Evolutionary conservation across 2,888 invertebrate species (phyloP).

Genomic region (Cartodere bifasciata): DNA sequence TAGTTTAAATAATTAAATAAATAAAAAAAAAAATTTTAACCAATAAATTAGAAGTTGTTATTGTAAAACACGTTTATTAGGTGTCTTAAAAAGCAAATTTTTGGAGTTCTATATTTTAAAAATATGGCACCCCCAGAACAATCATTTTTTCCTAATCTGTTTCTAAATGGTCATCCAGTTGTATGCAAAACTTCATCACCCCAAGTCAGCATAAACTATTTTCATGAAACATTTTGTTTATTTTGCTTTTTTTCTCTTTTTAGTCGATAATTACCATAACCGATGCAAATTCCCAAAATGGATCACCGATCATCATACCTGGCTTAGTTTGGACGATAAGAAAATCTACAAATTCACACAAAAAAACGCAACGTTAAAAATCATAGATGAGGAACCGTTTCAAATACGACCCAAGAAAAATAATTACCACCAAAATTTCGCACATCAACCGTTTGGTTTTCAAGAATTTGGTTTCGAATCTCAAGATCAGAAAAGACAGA

Average conservation of each 20-base stretch:
- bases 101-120: too few species aligned
- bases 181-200: slow-evolving; percentile 1
- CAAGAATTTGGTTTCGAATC: slow-evolving; percentile 30
- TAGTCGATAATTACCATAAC: slow-evolving; percentile 62
- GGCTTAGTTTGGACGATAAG: slow-evolving; percentile 64
- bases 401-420: slow-evolving; percentile 17
- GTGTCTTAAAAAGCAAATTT: too few species aligned
- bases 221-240: not conserved
- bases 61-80: too few species aligned
- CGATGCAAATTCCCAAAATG: slow-evolving; percentile 67
- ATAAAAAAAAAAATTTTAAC: too few species aligned
- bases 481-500: slow-evolving; percentile 29
- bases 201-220: not conserved
- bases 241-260: slow-evolving; percentile 10
- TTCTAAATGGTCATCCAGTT: slow-evolving; percentile 1
- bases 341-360: slow-evolving; percentile 62
- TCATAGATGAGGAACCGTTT: slow-evolving; percentile 28
- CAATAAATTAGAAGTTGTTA: too few species aligned
- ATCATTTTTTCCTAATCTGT: too few species aligned
- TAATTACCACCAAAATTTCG: slow-evolving; percentile 28
- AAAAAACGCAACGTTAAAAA: slow-evolving; percentile 53
- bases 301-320: slow-evolving; percentile 68
- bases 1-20: too few species aligned
- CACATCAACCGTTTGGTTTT: slow-evolving; percentile 26
- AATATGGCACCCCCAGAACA: too few species aligned